phyloP scores from a whole-genome alignment of 2,113 vertebrate genomes.

The Taxidea taxus region DNA sequence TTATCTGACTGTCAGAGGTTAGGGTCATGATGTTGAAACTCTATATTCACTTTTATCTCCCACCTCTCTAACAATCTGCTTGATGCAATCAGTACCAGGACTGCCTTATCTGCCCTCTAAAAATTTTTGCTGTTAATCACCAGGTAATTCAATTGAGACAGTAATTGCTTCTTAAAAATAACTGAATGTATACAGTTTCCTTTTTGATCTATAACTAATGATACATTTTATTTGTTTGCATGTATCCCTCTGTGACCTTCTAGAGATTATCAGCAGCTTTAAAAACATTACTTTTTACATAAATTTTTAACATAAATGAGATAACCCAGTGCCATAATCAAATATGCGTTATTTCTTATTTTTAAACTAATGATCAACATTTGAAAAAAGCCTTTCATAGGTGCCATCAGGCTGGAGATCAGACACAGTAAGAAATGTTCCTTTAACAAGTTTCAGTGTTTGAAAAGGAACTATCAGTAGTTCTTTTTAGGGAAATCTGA shows the following conservation, averaged over 20 bases:
- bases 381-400: not conserved
- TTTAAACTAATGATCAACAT: slow-evolving; percentile 23
- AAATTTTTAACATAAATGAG: not conserved
- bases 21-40: slow-evolving; percentile 36
- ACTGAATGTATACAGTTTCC: slow-evolving; percentile 2
- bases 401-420: not conserved
- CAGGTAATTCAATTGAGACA: slow-evolving; percentile 56
- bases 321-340: not conserved
- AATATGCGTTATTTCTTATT: not conserved
- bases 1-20: slow-evolving; percentile 53
- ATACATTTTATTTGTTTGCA: slow-evolving; percentile 6
- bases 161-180: slow-evolving; percentile 52
- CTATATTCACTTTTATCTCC: slow-evolving; percentile 51
- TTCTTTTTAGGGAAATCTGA: slow-evolving; percentile 18
- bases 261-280: slow-evolving; percentile 31
- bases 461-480: not conserved
- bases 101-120: slow-evolving; percentile 11
- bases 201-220: not conserved
- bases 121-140: slow-evolving; percentile 65
- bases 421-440: not conserved
- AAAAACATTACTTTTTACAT: not conserved
- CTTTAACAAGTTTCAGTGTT: not conserved
- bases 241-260: not conserved
- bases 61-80: not conserved
- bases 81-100: not conserved